Conservation (phyloP, 2,113 vertebrate genomes). For the Sardina pilchardus region DNA sequence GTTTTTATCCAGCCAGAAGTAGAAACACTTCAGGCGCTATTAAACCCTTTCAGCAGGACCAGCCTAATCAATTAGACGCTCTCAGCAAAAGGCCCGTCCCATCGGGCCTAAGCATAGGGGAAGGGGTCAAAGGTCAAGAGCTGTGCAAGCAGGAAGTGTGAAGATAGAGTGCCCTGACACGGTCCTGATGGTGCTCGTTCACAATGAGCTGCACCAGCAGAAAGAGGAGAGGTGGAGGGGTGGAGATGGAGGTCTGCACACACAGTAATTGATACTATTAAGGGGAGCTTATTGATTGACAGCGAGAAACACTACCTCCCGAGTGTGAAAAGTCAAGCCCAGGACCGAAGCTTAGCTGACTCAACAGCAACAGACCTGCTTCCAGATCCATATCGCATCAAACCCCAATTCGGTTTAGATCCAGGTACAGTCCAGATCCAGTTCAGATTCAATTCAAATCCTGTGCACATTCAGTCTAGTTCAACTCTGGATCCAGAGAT, state of each 20-base stretch:
- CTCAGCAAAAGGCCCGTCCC: constrained; percentile 1
- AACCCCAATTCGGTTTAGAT: not conserved
- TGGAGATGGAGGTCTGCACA: not conserved
- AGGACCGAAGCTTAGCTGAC: not conserved
- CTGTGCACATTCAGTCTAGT: not conserved
- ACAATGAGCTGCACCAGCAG: not conserved
- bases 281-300: not conserved
- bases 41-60: constrained; percentile 32
- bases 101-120: not conserved
- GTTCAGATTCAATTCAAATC: not conserved
- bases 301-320: not conserved
- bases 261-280: not conserved
- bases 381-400: not conserved
- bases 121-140: constrained; percentile 28
- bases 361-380: not conserved
- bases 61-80: constrained; percentile 37
- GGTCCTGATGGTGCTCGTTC: not conserved
- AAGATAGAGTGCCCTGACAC: constrained; percentile 31
- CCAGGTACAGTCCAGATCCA: not conserved
- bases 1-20: constrained; percentile 33
- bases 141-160: constrained; percentile 27
- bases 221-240: not conserved
- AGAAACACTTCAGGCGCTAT: constrained; percentile 54
- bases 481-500: not conserved
- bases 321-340: not conserved